phyloP scores from a whole-genome alignment of 2,797 vertebrate genomes.

The Trachurus trachurus region DNA sequence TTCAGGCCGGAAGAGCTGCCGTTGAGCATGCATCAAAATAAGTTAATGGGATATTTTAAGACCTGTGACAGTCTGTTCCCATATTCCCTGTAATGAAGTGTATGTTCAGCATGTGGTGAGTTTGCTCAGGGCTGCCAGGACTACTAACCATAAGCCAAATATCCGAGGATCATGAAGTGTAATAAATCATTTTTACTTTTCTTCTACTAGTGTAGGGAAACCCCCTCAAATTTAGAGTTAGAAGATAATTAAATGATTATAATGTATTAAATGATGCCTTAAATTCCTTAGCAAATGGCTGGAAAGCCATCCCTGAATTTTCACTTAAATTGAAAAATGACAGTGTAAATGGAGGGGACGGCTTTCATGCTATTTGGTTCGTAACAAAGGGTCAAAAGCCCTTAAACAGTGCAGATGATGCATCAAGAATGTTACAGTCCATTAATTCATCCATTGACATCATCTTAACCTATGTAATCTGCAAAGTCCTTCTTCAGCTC shows the following conservation, averaged over 20 bases:
- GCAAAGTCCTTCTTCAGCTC: too few species aligned
- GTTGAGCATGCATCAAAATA: slow-evolving; percentile 42
- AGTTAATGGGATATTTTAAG: slow-evolving; percentile 71
- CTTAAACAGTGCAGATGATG: not conserved
- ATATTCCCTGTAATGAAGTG: slow-evolving; percentile 44
- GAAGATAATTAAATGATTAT: not conserved
- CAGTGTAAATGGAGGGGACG: not conserved
- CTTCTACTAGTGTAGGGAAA: not conserved
- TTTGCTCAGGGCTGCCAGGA: slow-evolving; percentile 31
- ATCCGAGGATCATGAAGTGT: slow-evolving; percentile 14
- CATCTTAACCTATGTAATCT: too few species aligned
- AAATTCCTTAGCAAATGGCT: not conserved
- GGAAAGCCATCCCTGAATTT: not conserved
- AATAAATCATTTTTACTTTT: slow-evolving; percentile 4
- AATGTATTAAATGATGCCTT: not conserved
- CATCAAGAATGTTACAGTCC: too few species aligned
- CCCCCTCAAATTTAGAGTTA: not conserved
- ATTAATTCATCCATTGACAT: too few species aligned
- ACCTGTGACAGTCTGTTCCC: slow-evolving; percentile 59
- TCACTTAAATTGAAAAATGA: not conserved
- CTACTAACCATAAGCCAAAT: slow-evolving; percentile 29
- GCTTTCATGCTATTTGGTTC: not conserved
- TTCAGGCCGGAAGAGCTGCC: slow-evolving; percentile 45
- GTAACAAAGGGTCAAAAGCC: not conserved
- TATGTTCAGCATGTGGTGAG: slow-evolving; percentile 32